These are phyloP conservation scores for Eumaeus atala DNA, from an alignment of 1,140 invertebrate species.

Conservation along the genomic window DNA sequence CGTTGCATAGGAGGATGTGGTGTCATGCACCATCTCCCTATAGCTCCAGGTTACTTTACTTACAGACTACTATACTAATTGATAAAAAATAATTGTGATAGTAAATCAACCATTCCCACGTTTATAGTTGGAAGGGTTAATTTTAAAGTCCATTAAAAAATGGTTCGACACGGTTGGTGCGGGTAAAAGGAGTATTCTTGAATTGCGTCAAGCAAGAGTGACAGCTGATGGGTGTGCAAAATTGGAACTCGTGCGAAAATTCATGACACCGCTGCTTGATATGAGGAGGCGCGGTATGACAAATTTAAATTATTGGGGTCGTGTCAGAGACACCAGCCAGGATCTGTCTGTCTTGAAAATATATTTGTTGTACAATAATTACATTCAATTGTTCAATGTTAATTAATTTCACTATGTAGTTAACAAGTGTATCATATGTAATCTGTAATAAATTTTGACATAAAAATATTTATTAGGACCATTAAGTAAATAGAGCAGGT, in stretches of 20 bases:
- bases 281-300: constrained; percentile 32
- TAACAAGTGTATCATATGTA: too few relatives aligned
- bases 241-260: constrained; percentile 59
- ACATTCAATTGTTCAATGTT: too few relatives aligned
- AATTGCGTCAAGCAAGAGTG: constrained; percentile 59
- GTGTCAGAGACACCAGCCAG: constrained; percentile 12
- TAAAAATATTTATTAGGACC: too few relatives aligned
- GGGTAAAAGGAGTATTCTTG: constrained; percentile 30
- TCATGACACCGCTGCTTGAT: constrained; percentile 33
- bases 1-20: too few relatives aligned
- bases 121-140: constrained; percentile 51
- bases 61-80: too few relatives aligned
- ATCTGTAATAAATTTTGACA: too few relatives aligned
- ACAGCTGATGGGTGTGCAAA: constrained; percentile 57
- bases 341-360: constrained; percentile 18
- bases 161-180: constrained; percentile 55
- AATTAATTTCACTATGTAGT: too few relatives aligned
- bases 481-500: too few relatives aligned
- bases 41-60: too few relatives aligned
- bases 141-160: constrained; percentile 60
- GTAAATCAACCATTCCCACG: constrained; percentile 43
- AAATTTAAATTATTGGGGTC: constrained; percentile 24
- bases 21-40: too few relatives aligned
- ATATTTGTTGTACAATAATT: constrained; percentile 31
- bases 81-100: too few relatives aligned